Conservation (phyloP, 2,113 vertebrate species). For the Odobenus rosmarus region DNA sequence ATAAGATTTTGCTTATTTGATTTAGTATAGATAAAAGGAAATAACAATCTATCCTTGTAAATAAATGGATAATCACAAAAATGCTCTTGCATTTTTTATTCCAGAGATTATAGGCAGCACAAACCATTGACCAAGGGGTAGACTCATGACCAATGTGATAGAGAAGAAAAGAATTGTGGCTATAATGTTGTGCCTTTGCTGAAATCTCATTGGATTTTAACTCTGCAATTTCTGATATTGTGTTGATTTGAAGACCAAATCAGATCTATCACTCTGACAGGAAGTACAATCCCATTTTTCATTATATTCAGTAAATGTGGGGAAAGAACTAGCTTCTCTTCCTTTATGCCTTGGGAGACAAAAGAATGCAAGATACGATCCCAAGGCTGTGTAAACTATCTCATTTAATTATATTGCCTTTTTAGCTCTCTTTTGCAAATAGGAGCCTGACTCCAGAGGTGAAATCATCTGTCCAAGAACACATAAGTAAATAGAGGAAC, state of each 20-base stretch:
- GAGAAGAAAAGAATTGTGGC: neutral
- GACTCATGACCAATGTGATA: neutral
- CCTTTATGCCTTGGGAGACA: neutral
- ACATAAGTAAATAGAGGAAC: neutral
- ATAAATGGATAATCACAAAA: neutral
- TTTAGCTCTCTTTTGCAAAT: neutral
- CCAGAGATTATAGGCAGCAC: neutral
- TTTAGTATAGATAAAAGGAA: neutral
- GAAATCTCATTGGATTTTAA: slow-evolving; percentile 5
- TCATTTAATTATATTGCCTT: neutral
- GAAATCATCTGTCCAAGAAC: neutral
- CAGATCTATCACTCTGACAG: neutral
- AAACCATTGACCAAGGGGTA: neutral
- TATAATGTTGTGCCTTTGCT: neutral
- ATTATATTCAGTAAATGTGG: neutral
- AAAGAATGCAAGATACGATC: neutral
- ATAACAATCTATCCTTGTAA: neutral
- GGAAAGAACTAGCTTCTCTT: neutral
- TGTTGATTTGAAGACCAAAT: neutral
- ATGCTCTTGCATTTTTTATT: neutral
- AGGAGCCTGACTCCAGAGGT: neutral
- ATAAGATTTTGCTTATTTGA: neutral
- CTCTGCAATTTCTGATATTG: neutral
- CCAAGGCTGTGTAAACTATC: neutral
- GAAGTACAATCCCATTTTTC: neutral